Base-by-base conservation (phyloP, 2,888 invertebrate genomes). In the Lepidocyrtinus sp. region DNA sequence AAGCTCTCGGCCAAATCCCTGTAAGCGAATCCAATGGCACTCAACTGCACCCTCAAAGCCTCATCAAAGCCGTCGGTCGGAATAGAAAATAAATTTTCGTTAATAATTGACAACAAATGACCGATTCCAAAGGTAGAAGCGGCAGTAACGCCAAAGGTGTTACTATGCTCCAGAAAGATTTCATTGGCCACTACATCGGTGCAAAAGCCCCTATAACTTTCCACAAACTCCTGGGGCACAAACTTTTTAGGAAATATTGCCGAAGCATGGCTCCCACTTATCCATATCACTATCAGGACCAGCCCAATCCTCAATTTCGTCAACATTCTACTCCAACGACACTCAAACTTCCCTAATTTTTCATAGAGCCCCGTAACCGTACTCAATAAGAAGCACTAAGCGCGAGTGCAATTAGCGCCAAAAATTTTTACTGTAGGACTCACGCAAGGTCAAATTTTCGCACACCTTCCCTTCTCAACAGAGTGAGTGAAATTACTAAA, bases 111-210 rank as follows among this genome's bases (percentile, higher is more conserved):
- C 0, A 85, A 70, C 1, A 85, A 36, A 27, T 83, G 78, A 9
- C 83, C 85, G 19, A 85, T 74, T 50, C 85, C 82, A 50, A 85
- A 81, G 2, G 85, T 82, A 0, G 81, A 85, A 12, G 81, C 82
- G n/a, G 82, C 83, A n/a, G 77, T 70, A n/a, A 71, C 79, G 19
- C 82, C 84, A 64, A 70, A 84, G 45, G 75, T 78, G 22, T 84
- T 81, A 59, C 78, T 78, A 19, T 81, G 77, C 62, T 82, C 82
- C 15, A 82, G 70, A 61, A 82, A 82, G 15, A 82, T 82, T 46
- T 82, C 82, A 75, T 84, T 81, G 12, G 82, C 80, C n/a, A 84
- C 78, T 1, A 84, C 55, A 78, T 84, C 84, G 21, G 80, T 77
- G 12, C 75, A 75, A 70, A 84, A 84, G 19, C 81, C 83, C 74